Evolutionary conservation across 2,113 vertebrate genomes (phyloP), one percentile per base, ranked within the genome.

Genomic region (Hyla sarda): DNA sequence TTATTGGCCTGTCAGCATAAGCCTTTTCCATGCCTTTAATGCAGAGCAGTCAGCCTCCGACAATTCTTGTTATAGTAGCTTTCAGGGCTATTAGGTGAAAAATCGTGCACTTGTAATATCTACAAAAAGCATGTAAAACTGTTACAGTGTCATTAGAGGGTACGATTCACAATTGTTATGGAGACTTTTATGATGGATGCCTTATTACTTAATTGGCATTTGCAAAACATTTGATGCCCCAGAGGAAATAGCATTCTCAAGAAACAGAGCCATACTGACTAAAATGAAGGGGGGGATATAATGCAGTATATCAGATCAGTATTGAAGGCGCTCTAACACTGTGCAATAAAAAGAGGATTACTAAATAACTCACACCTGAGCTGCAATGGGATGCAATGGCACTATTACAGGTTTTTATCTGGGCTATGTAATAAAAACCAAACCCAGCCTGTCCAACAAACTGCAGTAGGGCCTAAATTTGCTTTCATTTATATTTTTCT

Each of bases 21-120:
- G 77, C 48, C 34, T 74, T 47, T 82, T 54, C 41, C 76, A 30
- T 86, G 76, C 77, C 76, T 86, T 56, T 58, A 86, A 85, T 81
- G 23, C 19, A n/a, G 48, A 86, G 48, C 76, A 58, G 54, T 30
- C 52, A 82, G 41, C 52, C 48, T 74, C 25, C 28, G 17, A 73
- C 78, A 74, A 32, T 74, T 87, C 69, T 50, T 62, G 41, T 87
- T 81, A 86, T 73, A 81, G 32, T 37, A 73, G 50, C 78, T 81
- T 82, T 87, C 78, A 82, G 54, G 34, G 54, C 69, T 60, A 87
- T 87, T 82, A 87, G 52, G 65, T 82, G 67, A 71, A 82, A 84
- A 75, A 81, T 21, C 32, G 28, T 62, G 25, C 37, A 67, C 37
- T 82, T 74, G 19, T 74, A 50, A 50, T 50, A 48, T 56, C 62